phyloP scores from a whole-genome alignment of 2,888 invertebrate species.

The Coenonympha arcania region DNA sequence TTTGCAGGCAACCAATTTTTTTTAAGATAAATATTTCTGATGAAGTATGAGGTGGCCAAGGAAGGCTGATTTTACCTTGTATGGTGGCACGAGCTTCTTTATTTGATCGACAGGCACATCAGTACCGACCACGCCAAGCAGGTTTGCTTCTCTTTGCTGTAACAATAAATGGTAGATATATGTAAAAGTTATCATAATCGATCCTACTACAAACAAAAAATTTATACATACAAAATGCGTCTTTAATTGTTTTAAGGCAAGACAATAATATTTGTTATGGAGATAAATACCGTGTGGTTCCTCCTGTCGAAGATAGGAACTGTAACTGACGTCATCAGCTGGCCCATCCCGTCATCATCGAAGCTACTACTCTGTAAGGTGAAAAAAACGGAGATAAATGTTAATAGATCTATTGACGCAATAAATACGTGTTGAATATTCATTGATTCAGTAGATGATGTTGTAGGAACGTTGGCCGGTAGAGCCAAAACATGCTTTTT shows the following conservation, averaged over 20 bases:
- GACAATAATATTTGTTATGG: neutral
- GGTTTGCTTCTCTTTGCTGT: conserved; percentile 88
- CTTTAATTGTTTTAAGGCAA: too few species aligned
- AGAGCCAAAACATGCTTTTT: too few species aligned
- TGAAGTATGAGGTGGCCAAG: too few species aligned
- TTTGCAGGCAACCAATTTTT: too few species aligned
- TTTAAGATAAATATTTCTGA: too few species aligned
- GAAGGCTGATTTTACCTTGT: conserved; percentile 80
- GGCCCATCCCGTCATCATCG: conserved; percentile 80
- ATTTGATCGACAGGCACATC: conserved; percentile 97
- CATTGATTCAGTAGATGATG: too few species aligned
- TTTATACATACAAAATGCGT: too few species aligned
- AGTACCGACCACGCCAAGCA: conserved; percentile 97
- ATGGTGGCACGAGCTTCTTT: conserved; percentile 93
- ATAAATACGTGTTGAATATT: too few species aligned
- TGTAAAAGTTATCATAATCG: neutral
- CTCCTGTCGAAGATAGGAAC: conserved; percentile 95
- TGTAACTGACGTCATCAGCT: conserved; percentile 93
- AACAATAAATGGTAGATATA: conserved; percentile 36
- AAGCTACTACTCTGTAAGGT: conserved; percentile 77
- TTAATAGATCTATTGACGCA: too few species aligned
- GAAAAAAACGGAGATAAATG: too few species aligned
- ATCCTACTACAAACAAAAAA: too few species aligned
- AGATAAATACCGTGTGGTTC: conserved; percentile 81
- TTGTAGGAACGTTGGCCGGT: too few species aligned